Conservation (phyloP, 2,797 vertebrate genomes). For the Anabas testudineus region DNA sequence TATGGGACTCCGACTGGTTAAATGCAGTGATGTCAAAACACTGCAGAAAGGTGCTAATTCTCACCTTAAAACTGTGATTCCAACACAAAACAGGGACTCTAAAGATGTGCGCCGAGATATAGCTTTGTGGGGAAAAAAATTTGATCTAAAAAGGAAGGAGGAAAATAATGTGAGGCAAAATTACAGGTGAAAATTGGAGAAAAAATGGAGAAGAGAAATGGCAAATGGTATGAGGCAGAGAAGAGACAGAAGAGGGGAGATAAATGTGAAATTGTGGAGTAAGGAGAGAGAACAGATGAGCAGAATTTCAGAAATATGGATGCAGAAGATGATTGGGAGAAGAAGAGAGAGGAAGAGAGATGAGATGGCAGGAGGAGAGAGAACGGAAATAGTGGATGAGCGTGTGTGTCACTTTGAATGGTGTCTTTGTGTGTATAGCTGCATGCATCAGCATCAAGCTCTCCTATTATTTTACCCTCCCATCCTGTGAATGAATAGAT, state of each 20-base stretch:
- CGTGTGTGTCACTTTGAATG: not conserved
- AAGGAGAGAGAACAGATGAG: constrained; percentile 33
- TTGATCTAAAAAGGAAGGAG: constrained; percentile 14
- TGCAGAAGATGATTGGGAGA: constrained; percentile 41
- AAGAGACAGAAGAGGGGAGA: constrained; percentile 22
- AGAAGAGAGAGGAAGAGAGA: constrained; percentile 27
- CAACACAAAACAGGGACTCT: constrained; percentile 6
- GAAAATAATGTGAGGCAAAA: constrained; percentile 31
- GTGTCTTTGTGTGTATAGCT: constrained; percentile 28
- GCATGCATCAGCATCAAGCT: constrained; percentile 41
- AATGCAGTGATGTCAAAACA: constrained; percentile 59
- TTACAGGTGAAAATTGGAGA: constrained; percentile 29
- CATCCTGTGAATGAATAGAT: constrained; percentile 27
- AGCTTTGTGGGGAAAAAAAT: not conserved
- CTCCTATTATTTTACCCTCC: constrained; percentile 27
- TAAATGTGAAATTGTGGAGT: constrained; percentile 29
- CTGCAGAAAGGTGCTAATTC: constrained; percentile 64
- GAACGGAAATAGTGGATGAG: constrained; percentile 25
- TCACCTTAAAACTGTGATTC: constrained; percentile 58
- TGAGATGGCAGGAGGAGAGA: constrained; percentile 13
- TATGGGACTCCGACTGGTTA: not conserved
- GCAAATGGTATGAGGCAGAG: constrained; percentile 35
- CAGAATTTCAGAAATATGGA: constrained; percentile 51
- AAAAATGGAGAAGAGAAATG: constrained; percentile 30
- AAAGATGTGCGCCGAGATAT: constrained; percentile 17